Conservation (phyloP, 2,797 vertebrate species). For the Halcyon badia region DNA sequence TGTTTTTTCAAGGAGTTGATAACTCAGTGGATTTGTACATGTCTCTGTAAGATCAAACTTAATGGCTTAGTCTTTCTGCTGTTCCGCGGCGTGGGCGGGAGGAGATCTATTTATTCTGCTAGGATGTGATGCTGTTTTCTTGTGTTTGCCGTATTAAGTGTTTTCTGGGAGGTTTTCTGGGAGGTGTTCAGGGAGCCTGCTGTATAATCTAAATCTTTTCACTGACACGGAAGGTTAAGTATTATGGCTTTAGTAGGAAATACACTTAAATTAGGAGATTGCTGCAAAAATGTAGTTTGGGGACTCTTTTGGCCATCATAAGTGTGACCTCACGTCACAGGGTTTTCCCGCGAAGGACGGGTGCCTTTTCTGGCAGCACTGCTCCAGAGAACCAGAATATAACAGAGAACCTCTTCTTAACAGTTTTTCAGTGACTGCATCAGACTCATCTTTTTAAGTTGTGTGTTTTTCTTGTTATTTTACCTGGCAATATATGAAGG, state of each 20-base stretch:
- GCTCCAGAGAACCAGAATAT: too few relatives aligned
- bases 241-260: not conserved
- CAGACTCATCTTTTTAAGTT: not conserved
- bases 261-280: not conserved
- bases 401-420: not conserved
- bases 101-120: conserved; percentile 7
- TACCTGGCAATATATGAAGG: not conserved
- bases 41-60: not conserved
- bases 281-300: not conserved
- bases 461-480: not conserved
- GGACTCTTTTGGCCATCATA: not conserved
- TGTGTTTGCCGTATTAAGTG: not conserved
- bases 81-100: not conserved
- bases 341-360: not conserved
- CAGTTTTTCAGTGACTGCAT: not conserved
- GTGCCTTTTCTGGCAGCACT: not conserved
- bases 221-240: not conserved
- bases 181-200: not conserved
- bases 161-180: conserved; percentile 13
- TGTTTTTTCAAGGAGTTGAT: not conserved
- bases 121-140: not conserved
- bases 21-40: not conserved
- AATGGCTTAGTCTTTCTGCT: not conserved
- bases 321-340: not conserved
- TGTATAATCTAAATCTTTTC: not conserved